Conservation (phyloP, 2,113 vertebrate species). For the Illadopsis cleaveri region DNA sequence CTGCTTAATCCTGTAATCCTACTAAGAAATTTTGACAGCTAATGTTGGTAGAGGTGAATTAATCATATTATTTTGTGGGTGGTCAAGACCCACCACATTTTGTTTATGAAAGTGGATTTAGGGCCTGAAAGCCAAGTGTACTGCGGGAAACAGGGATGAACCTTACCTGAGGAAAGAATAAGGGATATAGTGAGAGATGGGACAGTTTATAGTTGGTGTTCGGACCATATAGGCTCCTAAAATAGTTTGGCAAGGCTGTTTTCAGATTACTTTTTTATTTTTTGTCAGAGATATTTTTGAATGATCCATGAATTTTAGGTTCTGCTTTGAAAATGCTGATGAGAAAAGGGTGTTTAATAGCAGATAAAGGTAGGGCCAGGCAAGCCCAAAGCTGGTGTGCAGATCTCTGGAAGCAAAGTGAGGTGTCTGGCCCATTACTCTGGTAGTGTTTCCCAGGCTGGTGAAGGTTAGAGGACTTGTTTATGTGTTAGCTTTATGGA, state of each 20-base stretch:
- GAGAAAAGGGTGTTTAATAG: background rate
- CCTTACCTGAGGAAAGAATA: background rate
- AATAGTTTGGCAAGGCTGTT: background rate
- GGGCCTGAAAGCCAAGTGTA: background rate
- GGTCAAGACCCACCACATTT: background rate
- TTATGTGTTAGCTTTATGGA: background rate
- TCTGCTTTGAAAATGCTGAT: background rate
- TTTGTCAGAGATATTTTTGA: background rate
- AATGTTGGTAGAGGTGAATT: background rate
- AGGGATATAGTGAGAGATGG: background rate
- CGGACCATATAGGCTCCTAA: background rate
- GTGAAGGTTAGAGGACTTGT: background rate
- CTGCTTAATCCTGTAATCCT: background rate
- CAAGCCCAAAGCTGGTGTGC: rapidly evolving
- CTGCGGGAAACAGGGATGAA: background rate
- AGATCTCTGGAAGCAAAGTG: background rate
- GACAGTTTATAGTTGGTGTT: background rate
- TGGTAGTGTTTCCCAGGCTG: background rate
- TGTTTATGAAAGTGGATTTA: background rate
- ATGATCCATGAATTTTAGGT: background rate
- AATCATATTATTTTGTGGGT: background rate
- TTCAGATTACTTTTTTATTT: background rate
- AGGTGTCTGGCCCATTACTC: background rate
- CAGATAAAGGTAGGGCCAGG: background rate
- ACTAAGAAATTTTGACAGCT: background rate